Base-by-base conservation (phyloP, 2,113 vertebrate genomes). In the Larimichthys crocea region DNA sequence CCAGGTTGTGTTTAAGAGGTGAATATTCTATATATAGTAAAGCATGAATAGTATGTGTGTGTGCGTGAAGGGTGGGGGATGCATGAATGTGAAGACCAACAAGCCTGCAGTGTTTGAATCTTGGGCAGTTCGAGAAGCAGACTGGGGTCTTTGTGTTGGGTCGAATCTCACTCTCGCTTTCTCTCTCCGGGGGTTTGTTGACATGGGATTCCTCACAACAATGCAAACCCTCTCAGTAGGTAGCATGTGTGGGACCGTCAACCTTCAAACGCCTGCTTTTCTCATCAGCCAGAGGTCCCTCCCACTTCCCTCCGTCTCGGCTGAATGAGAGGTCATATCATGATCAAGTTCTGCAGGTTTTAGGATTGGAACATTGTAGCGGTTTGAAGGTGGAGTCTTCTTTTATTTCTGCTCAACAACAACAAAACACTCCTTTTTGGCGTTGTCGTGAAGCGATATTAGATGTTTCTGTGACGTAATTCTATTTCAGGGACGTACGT, bases 141-240 rank as follows among this genome's bases (percentile, higher is more conserved):
- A 94, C 82, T 85, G 68, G 56, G n/a, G 46, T 86, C 90, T 94
- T 94, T 94, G 93, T 95, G 93, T 95, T 71, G 62, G 85, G 49
- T 74, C 5, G 20, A 24, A 53, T 66, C 75, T 79, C 67, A 10
- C 79, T 77, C 42, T 82, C 77, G 3, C 50, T 73, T 26, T 64
- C 70, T 86, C 82, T 49, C 77, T 44, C 19, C 15, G 72, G 76
- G 83, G 78, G 35, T 91, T 85, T 88, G 76, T 92, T 90, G 84
- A 91, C 84, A 50, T 67, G 50, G 76, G 87, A 94, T 94, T 93
- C 92, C 92, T 91, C 89, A 88, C 81, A 61, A 85, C 85, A 79
- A 79, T 83, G 88, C 61, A 70, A 91, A 86, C 19, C 72, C 67
- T 83, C 88, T 89, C 67, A 10, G 15, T 24, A 31, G 10, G 71